Base-by-base conservation (phyloP, 2,113 vertebrate species). In the Garra rufa region DNA sequence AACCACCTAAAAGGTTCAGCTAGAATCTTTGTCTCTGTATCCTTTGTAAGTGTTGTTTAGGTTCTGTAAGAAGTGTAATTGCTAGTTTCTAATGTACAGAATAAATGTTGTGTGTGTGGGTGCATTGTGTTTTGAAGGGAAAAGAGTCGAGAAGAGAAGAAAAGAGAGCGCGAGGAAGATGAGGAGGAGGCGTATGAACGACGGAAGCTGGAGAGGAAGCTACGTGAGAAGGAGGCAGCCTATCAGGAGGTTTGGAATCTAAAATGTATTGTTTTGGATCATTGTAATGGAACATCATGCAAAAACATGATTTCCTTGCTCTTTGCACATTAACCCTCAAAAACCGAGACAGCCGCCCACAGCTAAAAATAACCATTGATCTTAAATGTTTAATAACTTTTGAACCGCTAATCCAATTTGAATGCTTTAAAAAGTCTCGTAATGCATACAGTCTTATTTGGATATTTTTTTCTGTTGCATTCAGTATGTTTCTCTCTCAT, bases 171-270 rank as follows among this genome's bases (percentile, higher is more conserved):
- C 65, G 96, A 97, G 78, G 98, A 99, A 57, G 97, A 99, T 90
- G 98, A 99, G 77, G 98, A 99, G 91, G 98, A 99, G 85, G 95
- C 96, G 0, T 98, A 99, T 0, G 98, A 99, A 86, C 95, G 98
- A 17, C 93, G 98, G 76, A 99, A 97, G 89, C 92, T 99, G 67
- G 98, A 99, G 92, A 94, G 98, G 88, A 99, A 98, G 81, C 94
- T 99, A 34, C 83, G 98, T 71, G 98, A 99, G 88, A 99, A 99
- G 87, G 98, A 99, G 91, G 96, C 97, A 83, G 98, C 98, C 3
- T 99, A 99, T 94, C 98, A 99, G 91, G 98, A 99, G 96, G 98
- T 99, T 34, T 74, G 28, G 11, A 67, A 78, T 83, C 21, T 28
- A 9, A 57, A 57, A 57, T 57, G 8, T 28, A 26, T 46, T 1